These are phyloP conservation scores for Pollenia labialis DNA, from an alignment of 2,888 invertebrate genomes.

Conservation along the genomic window DNA sequence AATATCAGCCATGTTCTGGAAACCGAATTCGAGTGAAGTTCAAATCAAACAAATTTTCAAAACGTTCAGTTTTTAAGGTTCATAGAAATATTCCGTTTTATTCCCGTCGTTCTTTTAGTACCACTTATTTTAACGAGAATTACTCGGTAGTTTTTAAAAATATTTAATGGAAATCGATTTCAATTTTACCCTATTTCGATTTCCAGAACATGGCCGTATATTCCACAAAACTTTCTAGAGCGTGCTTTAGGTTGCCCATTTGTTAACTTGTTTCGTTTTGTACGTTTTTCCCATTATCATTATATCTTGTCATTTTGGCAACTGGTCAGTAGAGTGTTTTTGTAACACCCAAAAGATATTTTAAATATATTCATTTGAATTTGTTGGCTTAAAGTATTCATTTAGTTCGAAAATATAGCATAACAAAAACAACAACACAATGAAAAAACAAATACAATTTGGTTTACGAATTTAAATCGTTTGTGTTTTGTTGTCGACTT, in stretches of 20 bases:
- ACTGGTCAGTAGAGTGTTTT: conserved; percentile 70
- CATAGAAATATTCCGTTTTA: too few species aligned
- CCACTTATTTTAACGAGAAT: too few species aligned
- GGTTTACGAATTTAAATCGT: conserved; percentile 28
- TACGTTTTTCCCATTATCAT: conserved; percentile 48
- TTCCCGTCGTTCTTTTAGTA: too few species aligned
- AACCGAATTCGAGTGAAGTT: too few species aligned
- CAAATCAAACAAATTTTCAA: too few species aligned
- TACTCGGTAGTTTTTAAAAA: too few species aligned
- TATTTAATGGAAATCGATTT: too few species aligned
- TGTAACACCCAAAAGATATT: conserved; percentile 44
- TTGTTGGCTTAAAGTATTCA: conserved; percentile 35
- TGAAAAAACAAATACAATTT: conserved; percentile 27
- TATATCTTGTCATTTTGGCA: conserved; percentile 67
- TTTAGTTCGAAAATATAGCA: conserved; percentile 6
- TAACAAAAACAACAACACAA: conserved; percentile 19
- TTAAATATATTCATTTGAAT: conserved; percentile 32
- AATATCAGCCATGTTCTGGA: too few species aligned
- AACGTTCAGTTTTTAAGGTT: too few species aligned
- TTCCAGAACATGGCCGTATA: too few species aligned
- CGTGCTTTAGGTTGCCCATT: conserved; percentile 31
- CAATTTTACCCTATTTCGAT: too few species aligned
- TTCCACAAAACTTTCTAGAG: not conserved
- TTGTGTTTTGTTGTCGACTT: conserved; percentile 29
- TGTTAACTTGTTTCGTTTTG: not conserved